Conservation (phyloP, 1,140 invertebrate genomes). For the Panulirus ornatus region DNA sequence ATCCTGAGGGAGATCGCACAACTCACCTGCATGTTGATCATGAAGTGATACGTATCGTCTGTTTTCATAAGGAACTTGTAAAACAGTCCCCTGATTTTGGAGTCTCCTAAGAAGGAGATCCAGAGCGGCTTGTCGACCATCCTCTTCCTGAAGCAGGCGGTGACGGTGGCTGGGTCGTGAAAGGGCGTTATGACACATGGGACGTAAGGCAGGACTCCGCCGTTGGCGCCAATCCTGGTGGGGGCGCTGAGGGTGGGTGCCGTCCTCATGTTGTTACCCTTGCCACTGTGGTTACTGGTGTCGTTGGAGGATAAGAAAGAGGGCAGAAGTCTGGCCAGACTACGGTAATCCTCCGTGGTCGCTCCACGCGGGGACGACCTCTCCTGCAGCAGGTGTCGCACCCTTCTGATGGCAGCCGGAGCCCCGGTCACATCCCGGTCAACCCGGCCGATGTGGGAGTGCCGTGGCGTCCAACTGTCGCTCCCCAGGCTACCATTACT, state of each 20-base stretch:
- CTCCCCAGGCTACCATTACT: background rate
- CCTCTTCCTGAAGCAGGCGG: conserved; percentile 47
- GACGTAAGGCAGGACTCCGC: conserved; percentile 50
- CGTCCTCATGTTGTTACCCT: background rate
- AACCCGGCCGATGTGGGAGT: background rate
- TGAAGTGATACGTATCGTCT: conserved; percentile 16
- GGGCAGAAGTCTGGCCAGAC: conserved; percentile 15
- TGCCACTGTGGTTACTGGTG: background rate
- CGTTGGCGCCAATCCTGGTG: conserved; percentile 46
- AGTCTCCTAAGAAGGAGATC: conserved; percentile 55
- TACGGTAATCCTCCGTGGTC: conserved; percentile 13
- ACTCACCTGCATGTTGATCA: conserved; percentile 33
- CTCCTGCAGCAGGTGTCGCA: conserved; percentile 9
- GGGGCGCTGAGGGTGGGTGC: background rate
- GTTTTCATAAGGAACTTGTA: conserved; percentile 30
- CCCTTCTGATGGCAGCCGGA: background rate
- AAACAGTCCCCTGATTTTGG: conserved; percentile 43
- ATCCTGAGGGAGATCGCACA: too few species aligned
- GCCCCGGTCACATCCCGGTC: background rate
- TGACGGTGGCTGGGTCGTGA: conserved; percentile 21
- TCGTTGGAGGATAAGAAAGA: conserved; percentile 16
- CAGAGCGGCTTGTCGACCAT: background rate
- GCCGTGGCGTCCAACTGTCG: background rate
- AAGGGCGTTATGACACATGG: conserved; percentile 54
- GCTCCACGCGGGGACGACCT: background rate